Conservation (phyloP, 2,888 invertebrate species). For the Pristionchus mayeri region DNA sequence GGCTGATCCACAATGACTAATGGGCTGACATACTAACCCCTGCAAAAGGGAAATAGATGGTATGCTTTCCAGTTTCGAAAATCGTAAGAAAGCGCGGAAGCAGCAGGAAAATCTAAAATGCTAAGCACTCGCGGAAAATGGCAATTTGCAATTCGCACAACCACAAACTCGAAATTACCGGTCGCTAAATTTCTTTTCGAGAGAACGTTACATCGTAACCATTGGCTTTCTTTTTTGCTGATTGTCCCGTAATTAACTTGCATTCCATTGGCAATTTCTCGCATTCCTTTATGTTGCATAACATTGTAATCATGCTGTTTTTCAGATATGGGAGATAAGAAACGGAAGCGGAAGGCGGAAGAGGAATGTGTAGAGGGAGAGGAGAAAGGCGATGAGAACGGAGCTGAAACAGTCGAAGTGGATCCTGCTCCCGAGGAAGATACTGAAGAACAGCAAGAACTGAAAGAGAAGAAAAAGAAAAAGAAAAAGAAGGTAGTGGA, state of each 20-base stretch:
- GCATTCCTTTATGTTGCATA: not conserved
- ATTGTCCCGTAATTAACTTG: no score
- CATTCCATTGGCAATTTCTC: not conserved
- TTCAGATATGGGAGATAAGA: slow-evolving; percentile 48
- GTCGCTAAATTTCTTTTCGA: not conserved
- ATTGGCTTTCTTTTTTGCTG: no score
- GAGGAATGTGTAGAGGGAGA: not conserved
- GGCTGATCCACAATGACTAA: slow-evolving; percentile 49
- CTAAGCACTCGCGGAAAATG: not conserved
- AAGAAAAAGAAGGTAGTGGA: not conserved
- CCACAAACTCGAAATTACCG: not conserved
- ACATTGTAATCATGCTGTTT: not conserved
- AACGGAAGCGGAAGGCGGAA: slow-evolving; percentile 37
- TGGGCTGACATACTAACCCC: slow-evolving; percentile 41
- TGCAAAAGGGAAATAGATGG: not conserved
- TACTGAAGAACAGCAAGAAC: not conserved
- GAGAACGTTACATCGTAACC: not conserved
- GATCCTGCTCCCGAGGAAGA: not conserved
- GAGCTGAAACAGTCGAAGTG: not conserved
- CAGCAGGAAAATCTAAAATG: no score
- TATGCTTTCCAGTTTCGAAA: not conserved
- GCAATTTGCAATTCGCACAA: not conserved
- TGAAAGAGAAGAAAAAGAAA: slow-evolving; percentile 31
- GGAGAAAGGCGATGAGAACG: slow-evolving; percentile 20
- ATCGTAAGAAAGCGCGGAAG: no score